Evolutionary conservation across 2,797 vertebrate genomes (phyloP).

Genomic region (Microctenopoma steveboyesi): DNA sequence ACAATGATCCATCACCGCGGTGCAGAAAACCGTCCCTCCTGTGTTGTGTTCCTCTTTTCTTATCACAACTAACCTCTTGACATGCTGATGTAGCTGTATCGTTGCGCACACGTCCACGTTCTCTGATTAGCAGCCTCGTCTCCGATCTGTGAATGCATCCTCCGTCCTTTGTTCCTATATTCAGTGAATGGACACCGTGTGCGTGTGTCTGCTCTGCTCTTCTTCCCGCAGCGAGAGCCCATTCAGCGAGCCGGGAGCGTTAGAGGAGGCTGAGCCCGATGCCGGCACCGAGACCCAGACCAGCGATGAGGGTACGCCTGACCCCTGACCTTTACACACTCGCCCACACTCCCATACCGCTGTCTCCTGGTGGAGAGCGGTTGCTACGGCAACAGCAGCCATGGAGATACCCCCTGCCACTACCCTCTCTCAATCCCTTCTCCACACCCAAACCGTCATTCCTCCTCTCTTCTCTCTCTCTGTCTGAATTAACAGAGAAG

Average conservation of each 20-base stretch:
- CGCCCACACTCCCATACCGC: slow-evolving; percentile 41
- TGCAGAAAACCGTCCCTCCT: neutral
- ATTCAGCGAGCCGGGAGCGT: slow-evolving; percentile 94
- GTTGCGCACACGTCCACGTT: slow-evolving; percentile 12
- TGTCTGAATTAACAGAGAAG: slow-evolving; percentile 49
- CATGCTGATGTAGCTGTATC: slow-evolving; percentile 7
- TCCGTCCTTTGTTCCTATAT: slow-evolving; percentile 47
- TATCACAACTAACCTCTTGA: slow-evolving; percentile 13
- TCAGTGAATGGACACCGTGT: slow-evolving; percentile 45
- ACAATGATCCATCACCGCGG: neutral
- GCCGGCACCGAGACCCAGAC: slow-evolving; percentile 94
- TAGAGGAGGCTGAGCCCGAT: slow-evolving; percentile 96
- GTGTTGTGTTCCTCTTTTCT: neutral
- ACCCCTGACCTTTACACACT: slow-evolving; percentile 65
- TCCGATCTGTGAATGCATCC: slow-evolving; percentile 36
- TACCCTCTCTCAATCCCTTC: slow-evolving; percentile 18
- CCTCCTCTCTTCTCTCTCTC: slow-evolving; percentile 15
- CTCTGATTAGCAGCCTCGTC: slow-evolving; percentile 19
- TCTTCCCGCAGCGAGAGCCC: slow-evolving; percentile 90
- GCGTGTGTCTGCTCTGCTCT: slow-evolving; percentile 8
- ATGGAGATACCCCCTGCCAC: slow-evolving; percentile 62
- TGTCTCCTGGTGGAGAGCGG: slow-evolving; percentile 58
- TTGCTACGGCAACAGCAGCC: slow-evolving; percentile 78
- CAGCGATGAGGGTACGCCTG: slow-evolving; percentile 92
- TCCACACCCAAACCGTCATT: slow-evolving; percentile 20